Evolutionary conservation across 2,888 invertebrate species (phyloP), one percentile per base, ranked within the genome.

Genomic region (Tachystola acroxantha): DNA sequence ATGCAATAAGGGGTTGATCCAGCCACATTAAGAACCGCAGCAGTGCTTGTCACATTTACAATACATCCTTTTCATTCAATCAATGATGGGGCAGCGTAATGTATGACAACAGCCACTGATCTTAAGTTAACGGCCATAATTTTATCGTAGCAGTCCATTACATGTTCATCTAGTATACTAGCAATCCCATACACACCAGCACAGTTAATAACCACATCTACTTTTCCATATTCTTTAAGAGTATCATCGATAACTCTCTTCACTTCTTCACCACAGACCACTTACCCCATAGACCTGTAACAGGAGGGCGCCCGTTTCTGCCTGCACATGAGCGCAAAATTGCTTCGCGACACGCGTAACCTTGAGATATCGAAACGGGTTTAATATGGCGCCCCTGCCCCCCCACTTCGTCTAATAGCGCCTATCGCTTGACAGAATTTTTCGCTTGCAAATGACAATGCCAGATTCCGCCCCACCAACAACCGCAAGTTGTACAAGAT

Each of bases 1-100:
- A 93, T 89, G 43, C 80, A 77, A 61, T 94, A 94, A 3, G 16
- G 16, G 7, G 53, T 45, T 22, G 57, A 32, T 26, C 36, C 37
- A n/a, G 40, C 27, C 1, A 41, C 28, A 19, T 41, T 29, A 2
- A 45, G 9, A 6, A 37, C 19, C 20, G 43, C 40, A 1, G 41
- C 19, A 2, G 55, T 32, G 43, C 68, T 69, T n/a, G 64, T 57
- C 24, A 72, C 58, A 46, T 64, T 70, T 2, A 71, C 46, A 7
- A 71, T 48, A 10, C 52, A 53, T 29, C 72, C 71, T 39, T 64
- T 59, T 9, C 45, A 56, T 42, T 62, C 47, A 19, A 49, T 46
- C 26, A 69, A 37, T 12, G 43, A 43, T 7, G 53, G 44, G 0
- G 53, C 44, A 3, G 53, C 62, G 22, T 40, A 53, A 37, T 55